Evolutionary conservation across 2,113 vertebrate species (phyloP), one percentile per base, ranked within the genome.

Genomic region (Euleptes europaea): DNA sequence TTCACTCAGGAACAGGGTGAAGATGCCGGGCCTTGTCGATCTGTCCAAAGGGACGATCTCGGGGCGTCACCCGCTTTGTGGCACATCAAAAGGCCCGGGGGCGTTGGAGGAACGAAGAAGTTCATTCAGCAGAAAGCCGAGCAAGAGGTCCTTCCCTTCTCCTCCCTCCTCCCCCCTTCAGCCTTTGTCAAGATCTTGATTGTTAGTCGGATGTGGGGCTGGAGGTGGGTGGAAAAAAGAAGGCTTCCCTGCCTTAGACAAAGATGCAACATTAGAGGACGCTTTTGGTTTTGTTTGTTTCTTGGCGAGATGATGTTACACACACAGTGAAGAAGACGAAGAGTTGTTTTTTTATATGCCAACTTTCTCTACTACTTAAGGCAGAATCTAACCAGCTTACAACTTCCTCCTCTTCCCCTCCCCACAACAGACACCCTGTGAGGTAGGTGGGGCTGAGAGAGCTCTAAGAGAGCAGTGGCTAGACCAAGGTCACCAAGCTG

Each of bases 1-100:
- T 96, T 95, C 88, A 95, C 94, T 96, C 95, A 94, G 96, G 96
- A 94, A 96, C 95, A 93, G 8, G 80, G 35, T 5, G 8, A 7
- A 83, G 95, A 96, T 96, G 95, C 96, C 96, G 94, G 95, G 95
- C 95, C 93, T 96, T 96, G 95, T 96, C 92, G 94, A 95, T 93
- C 95, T 96, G 95, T 95, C 96, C 95, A 95, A 96, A 97, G 96
- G 93, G 96, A 96, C 96, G 95, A 95, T 96, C 95, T 96, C 95
- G 90, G 95, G 96, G 96, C 94, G 94, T 94, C 92, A 94, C 94
- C 85, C 69, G 84, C 94, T 95, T 96, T 96, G 96, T 96, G 89
- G 88, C 82, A 93, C 95, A 93, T 96, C 95, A 95, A 96, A 97
- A 96, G 96, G 94, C 89, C 89, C 92, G 85, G 13, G n/a, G 1